A percentile compares a stretch with the other conserved stretches of the same genome.
Evolutionary conservation across 1,140 invertebrate genomes (phyloP).

Genomic region (Drosophila kanapiae): DNA sequence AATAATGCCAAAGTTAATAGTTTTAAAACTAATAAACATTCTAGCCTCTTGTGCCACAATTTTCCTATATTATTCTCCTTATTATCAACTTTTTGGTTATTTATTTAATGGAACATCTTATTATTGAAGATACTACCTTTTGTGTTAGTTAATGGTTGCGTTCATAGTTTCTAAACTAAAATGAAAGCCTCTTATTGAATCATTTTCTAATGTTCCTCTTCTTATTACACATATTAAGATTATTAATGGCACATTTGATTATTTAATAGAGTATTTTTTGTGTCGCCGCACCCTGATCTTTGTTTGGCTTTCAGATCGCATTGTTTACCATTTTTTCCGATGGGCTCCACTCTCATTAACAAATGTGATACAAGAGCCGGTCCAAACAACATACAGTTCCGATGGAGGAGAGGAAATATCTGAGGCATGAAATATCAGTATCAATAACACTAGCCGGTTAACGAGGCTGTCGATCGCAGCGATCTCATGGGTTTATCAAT

Average conservation of each 20-base stretch:
- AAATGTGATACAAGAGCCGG: conserved; percentile 16
- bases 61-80: neutral
- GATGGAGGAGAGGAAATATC: conserved; percentile 15
- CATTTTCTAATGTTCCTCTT: neutral
- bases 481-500: conserved; percentile 50
- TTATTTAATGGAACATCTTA: conserved; percentile 1
- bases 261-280: conserved; percentile 2
- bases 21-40: neutral
- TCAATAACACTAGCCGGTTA: conserved; percentile 37
- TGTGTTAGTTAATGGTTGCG: no score
- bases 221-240: neutral
- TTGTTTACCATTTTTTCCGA: conserved; percentile 21
- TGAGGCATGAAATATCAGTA: conserved; percentile 48
- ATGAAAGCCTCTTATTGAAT: neutral
- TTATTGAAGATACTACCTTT: no score
- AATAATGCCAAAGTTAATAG: neutral
- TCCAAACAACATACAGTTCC: conserved; percentile 4
- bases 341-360: conserved; percentile 27
- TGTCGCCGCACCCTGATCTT: neutral
- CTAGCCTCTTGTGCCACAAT: neutral
- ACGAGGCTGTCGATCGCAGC: conserved; percentile 40
- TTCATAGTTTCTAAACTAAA: neutral
- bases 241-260: neutral
- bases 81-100: neutral
- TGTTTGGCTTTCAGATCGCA: neutral